Percentiles rank a stretch among this genome's conserved stretches.
phyloP scores from a whole-genome alignment of 2,888 invertebrate genomes.

The Phragmatobia fuliginosa region DNA sequence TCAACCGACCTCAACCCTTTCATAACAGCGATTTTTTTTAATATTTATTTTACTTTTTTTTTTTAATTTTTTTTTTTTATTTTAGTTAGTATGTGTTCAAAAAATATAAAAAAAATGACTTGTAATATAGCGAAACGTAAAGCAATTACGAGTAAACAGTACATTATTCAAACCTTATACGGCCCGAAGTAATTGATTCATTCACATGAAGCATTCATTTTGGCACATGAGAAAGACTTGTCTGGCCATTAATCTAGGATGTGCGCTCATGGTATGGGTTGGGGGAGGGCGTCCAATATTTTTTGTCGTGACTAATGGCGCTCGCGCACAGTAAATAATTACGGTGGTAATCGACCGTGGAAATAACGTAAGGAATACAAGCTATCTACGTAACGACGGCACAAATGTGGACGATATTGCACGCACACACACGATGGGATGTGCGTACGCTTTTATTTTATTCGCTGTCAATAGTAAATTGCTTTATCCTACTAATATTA shows the following conservation, averaged over 20 bases:
- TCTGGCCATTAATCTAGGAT: slow-evolving; percentile 47
- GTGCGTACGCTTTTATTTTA: background rate
- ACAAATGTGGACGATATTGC: slow-evolving; percentile 15
- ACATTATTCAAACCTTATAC: background rate
- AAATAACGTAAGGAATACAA: slow-evolving; percentile 14
- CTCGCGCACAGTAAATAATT: slow-evolving; percentile 56
- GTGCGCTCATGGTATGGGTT: slow-evolving; percentile 15
- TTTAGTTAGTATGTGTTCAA: too few relatives aligned
- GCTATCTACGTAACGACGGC: slow-evolving; percentile 13
- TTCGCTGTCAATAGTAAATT: background rate
- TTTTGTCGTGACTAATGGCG: slow-evolving; percentile 55
- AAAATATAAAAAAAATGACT: too few relatives aligned
- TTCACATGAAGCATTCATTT: slow-evolving; percentile 18
- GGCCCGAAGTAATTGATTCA: background rate
- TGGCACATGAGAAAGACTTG: slow-evolving; percentile 45
- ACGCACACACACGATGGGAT: background rate
- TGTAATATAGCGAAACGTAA: too few relatives aligned
- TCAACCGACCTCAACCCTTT: too few relatives aligned
- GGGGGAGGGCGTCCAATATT: slow-evolving; percentile 21
- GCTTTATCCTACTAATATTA: too few relatives aligned
- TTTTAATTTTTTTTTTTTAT: too few relatives aligned
- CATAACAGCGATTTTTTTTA: too few relatives aligned
- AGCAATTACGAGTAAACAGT: background rate
- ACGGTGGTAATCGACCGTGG: slow-evolving; percentile 57
- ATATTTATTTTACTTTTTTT: too few relatives aligned